Base-by-base conservation (phyloP, 2,888 invertebrate genomes). In the Mycogona germanica region DNA sequence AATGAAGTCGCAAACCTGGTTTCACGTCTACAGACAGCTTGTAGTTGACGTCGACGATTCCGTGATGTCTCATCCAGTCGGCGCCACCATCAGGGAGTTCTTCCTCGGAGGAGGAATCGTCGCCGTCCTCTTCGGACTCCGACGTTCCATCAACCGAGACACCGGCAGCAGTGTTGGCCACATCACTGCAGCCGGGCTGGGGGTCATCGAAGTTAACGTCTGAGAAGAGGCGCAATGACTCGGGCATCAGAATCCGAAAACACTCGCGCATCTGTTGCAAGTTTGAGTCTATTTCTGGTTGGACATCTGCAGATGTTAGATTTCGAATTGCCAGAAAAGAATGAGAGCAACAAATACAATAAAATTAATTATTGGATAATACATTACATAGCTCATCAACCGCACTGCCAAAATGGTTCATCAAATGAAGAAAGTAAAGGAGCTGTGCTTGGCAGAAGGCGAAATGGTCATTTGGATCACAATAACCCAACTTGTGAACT, bases 201-300 rank as follows among this genome's bases (percentile, higher is more conserved):
- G 48, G 40, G 35, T 51, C 51, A 45, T 46, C 19, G n/a, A 58
- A 51, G 29, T 56, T 55, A 21, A 47, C 30, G 41, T 48, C 50
- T 7, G 50, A 26, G 25, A 56, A 56, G 17, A 55, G 59, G 19
- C 60, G 55, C 48, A 68, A 65, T 6, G 66, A 66, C 48, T 62
- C 62, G 14, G 73, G 72, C 9, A 72, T 53, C 2, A 74, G 61
- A 7, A 74, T 62, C 26, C 65, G 61, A 48, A 73, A 65, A 56
- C 72, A 70, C 57, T 65, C 70, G 41, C 70, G 67, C 42, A 70
- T 64, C 59, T 73, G 70, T 7, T 60, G 63, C 9, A 69, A 51
- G 51, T 66, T 64, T 38, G 60, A 60, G 50, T 64, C 57, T 7
- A 71, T 66, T 30, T 72, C 70, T 17, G 58, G 41, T 25, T 68